A percentile compares a stretch with the other conserved stretches of the same genome.
These are phyloP conservation scores for Acestrorhynchus altus DNA, from an alignment of 2,797 vertebrate species.

Conservation along the genomic window DNA sequence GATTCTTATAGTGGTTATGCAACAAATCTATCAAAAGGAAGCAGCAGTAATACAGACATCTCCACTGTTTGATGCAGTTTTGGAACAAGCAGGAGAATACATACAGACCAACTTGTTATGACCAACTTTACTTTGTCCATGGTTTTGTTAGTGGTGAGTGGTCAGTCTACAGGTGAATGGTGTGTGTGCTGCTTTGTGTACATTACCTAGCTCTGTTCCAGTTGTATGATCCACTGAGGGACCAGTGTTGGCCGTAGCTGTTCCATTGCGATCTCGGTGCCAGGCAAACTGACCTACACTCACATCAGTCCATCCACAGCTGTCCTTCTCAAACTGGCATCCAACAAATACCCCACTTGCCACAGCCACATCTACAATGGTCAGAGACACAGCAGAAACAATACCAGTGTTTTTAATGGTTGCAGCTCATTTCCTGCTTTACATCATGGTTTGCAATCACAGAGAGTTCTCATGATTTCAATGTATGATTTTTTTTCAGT, in stretches of 20 bases:
- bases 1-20: too few relatives aligned
- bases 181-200: neutral
- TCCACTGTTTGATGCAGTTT: too few relatives aligned
- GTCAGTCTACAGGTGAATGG: too few relatives aligned
- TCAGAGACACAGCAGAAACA: neutral
- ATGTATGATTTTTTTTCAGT: too few relatives aligned
- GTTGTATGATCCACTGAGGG: slow-evolving; percentile 75
- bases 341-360: slow-evolving; percentile 66
- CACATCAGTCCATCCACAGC: slow-evolving; percentile 75
- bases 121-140: too few relatives aligned
- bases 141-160: too few relatives aligned
- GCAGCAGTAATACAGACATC: too few relatives aligned
- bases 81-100: too few relatives aligned
- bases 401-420: neutral
- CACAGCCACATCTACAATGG: slow-evolving; percentile 58
- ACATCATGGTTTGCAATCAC: too few relatives aligned
- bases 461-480: neutral
- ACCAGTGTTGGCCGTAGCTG: slow-evolving; percentile 62
- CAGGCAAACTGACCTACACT: slow-evolving; percentile 74
- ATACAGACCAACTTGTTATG: too few relatives aligned
- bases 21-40: too few relatives aligned
- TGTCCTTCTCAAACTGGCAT: slow-evolving; percentile 76
- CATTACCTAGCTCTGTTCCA: slow-evolving; percentile 71
- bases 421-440: too few relatives aligned
- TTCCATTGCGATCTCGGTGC: slow-evolving; percentile 69